Base-by-base conservation (phyloP, 1,140 invertebrate genomes). In the Stenopsyche tienmushanensis region DNA sequence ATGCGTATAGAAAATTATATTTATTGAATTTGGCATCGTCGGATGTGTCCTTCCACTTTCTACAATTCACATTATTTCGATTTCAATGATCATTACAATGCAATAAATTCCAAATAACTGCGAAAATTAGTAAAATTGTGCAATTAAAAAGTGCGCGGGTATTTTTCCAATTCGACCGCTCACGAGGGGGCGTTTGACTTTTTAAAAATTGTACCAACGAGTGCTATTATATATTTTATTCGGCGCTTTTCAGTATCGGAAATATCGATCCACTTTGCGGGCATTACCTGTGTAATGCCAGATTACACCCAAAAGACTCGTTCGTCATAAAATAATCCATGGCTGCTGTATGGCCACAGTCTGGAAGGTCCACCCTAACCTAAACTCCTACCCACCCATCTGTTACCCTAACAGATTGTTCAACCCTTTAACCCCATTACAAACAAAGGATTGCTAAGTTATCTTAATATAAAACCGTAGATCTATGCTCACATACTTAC, bases 271-370 rank as follows among this genome's bases (percentile, higher is more conserved):
- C 53, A n/a, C 7, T 65, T 65, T 69, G 55, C 18, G 39, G 67
- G 63, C 63, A 69, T 69, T 69, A 70, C 64, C 64, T 64, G 45
- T 62, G 64, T 70, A 66, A 70, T 66, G 41, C 64, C 64, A 64
- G 68, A 70, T 70, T 70, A 66, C 54, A 59, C 68, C 68, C 68
- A 59, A 66, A 70, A 64, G 68, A 59, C 68, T 70, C 68, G 68
- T 70, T 53, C 64, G 64, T 70, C 68, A 70, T 70, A 64, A 70
- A 66, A 62, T 70, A 70, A 70, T 70, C 68, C 68, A 20, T 44
- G 64, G 44, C 41, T 50, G 54, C 63, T 53, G 55, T 60, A 62
- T 42, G n/a, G n/a, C n/a, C n/a, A n/a, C n/a, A n/a, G n/a, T n/a
- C n/a, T n/a, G n/a, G n/a, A 24, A 25, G 66, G 34, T 25, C 57